These are phyloP conservation scores for Geopemphigus sp. DNA, from an alignment of 1,140 invertebrate species.

Conservation along the genomic window DNA sequence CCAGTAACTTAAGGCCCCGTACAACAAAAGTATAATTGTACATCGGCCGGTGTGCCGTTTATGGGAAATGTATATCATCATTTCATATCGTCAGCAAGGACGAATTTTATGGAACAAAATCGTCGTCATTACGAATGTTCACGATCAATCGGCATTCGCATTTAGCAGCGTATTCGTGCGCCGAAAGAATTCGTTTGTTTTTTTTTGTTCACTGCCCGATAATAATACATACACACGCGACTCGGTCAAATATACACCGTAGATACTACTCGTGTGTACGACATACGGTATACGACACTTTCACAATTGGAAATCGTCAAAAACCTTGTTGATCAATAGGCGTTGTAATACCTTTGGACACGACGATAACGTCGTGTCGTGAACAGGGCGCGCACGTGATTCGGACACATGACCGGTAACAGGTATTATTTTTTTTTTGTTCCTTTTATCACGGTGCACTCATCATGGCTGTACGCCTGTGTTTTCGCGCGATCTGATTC, in stretches of 20 bases:
- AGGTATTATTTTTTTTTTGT: neutral
- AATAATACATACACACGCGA: neutral
- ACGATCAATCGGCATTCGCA: no score
- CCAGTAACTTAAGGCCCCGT: no score
- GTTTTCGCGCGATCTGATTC: neutral
- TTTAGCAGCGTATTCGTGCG: no score
- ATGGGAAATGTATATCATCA: no score
- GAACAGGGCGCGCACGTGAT: constrained; percentile 2
- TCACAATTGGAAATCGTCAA: constrained; percentile 39
- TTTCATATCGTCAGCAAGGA: no score
- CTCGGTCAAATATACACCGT: neutral
- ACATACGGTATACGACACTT: neutral
- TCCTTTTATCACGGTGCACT: no score
- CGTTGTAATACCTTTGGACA: neutral
- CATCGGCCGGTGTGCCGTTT: no score
- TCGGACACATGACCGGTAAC: constrained; percentile 1
- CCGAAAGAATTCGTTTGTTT: no score
- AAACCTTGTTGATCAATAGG: neutral
- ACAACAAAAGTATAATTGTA: no score
- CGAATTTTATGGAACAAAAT: no score
- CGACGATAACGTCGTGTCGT: neutral
- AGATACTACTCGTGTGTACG: neutral
- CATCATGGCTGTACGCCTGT: neutral
- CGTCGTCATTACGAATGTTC: no score
- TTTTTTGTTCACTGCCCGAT: no score